A percentile compares a stretch with the other conserved stretches of the same genome.
Conservation (phyloP, 2,113 vertebrate genomes). For the Macroglossus sobrinus region DNA sequence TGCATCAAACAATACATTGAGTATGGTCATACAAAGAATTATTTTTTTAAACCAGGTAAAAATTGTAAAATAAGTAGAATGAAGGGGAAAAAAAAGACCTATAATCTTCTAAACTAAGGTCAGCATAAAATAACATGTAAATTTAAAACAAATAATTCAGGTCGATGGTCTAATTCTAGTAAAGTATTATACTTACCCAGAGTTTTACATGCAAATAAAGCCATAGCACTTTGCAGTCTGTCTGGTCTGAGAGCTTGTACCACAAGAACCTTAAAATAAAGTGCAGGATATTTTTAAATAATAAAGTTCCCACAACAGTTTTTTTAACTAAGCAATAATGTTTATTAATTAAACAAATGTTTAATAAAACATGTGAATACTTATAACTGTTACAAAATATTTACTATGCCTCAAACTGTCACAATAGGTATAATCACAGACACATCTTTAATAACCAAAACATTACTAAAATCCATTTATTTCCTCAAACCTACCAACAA, state of each 20-base stretch:
- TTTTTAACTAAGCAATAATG: not conserved
- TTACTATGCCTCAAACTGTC: not conserved
- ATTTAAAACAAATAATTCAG: not conserved
- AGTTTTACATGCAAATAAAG: slow-evolving; percentile 89
- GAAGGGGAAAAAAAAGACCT: not conserved
- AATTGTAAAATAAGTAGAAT: not conserved
- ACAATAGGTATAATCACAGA: not conserved
- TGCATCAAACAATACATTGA: not conserved
- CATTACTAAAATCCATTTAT: not conserved
- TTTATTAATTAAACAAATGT: not conserved
- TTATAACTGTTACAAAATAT: not conserved
- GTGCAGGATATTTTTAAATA: slow-evolving; percentile 18
- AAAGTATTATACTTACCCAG: slow-evolving; percentile 86
- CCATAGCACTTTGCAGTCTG: slow-evolving; percentile 93
- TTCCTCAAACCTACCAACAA: not conserved
- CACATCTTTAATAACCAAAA: not conserved
- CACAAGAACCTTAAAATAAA: slow-evolving; percentile 88
- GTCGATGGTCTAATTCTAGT: not conserved
- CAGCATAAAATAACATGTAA: slow-evolving; percentile 4
- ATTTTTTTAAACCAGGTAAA: not conserved
- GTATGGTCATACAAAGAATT: not conserved
- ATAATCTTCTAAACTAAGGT: not conserved
- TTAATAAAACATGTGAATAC: not conserved
- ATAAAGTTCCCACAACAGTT: not conserved
- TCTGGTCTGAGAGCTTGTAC: slow-evolving; percentile 95